Base-by-base conservation (phyloP, 2,797 vertebrate genomes). In the Pelochelys cantorii region DNA sequence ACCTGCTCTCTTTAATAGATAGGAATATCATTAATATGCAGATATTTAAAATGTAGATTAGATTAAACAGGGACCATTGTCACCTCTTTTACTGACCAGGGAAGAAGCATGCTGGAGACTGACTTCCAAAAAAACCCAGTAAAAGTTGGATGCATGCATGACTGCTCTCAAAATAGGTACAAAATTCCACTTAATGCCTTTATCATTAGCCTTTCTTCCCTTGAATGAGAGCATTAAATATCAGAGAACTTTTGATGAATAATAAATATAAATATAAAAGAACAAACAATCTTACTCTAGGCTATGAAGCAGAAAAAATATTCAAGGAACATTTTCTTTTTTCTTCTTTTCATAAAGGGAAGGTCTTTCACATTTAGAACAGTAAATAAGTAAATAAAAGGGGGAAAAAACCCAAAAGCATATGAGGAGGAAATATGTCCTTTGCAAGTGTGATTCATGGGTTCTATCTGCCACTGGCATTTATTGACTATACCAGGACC, bases 261-360 rank as follows among this genome's bases (percentile, higher is more conserved):
- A 97, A 97, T 97, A 95, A 82, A 96, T 96, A 89, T 20, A 94
- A 96, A 88, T 85, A 95, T 87, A 97, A 97, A 97, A 89, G 79
- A 97, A 94, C 96, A 97, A 97, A 83, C 80, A 95, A 92, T 81
- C 60, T 81, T 84, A 90, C 79, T 90, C 48, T n/a, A 95, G 78
- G 22, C 65, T 81, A 97, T 87, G 60, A 93, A 85, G 1, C 25
- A 86, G 53, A 93, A 96, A 96, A 92, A 92, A 88, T 83, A 92
- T 94, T 94, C 65, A 89, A 56, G 7, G 2, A 54, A 88, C 48
- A 13, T 95, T 89, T 91, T 48, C 92, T 89, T 89, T 42, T 81
- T 94, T 56, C 81, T 93, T 93, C 79, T 75, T 90, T 83, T 93
- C 60, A 92, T 96, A 93, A 91, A 84, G 29, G 3, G 10, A 87